Evolutionary conservation across 1,140 invertebrate species (phyloP).

Genomic region (Macrobrachium rosenbergii): DNA sequence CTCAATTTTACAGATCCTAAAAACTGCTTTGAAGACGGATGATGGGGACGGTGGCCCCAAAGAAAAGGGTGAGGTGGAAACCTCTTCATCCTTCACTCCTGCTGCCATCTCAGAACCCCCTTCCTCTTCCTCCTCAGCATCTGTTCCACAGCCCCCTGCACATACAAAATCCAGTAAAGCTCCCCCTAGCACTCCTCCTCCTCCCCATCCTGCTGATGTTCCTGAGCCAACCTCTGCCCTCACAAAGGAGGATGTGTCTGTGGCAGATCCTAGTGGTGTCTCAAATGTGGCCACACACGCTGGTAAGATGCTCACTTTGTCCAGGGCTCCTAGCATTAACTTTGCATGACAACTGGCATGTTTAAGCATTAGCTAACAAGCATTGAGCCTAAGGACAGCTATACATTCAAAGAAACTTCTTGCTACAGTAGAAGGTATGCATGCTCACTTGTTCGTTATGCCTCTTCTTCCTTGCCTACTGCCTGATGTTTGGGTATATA

Average conservation of each 20-base stretch:
- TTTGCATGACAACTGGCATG: slow-evolving; percentile 21
- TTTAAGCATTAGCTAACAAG: neutral
- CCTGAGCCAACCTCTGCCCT: slow-evolving; percentile 29
- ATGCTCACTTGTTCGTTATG: no score
- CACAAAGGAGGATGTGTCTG: slow-evolving; percentile 15
- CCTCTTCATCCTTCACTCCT: slow-evolving; percentile 18
- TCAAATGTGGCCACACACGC: slow-evolving; percentile 32
- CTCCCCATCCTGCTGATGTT: slow-evolving; percentile 33
- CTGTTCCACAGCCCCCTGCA: neutral
- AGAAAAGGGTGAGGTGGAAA: slow-evolving; percentile 55
- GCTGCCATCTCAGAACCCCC: slow-evolving; percentile 26
- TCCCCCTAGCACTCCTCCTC: slow-evolving; percentile 1
- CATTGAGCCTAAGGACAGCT: no score
- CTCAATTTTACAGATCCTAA: slow-evolving; percentile 33
- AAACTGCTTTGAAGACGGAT: slow-evolving; percentile 52
- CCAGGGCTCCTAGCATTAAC: slow-evolving; percentile 28
- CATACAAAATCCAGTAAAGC: neutral
- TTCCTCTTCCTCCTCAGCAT: slow-evolving; percentile 20
- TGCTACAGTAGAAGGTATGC: no score
- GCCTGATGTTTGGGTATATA: no score
- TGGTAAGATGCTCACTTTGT: slow-evolving; percentile 44
- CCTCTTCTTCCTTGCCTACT: no score
- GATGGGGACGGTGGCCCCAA: slow-evolving; percentile 58
- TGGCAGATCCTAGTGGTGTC: slow-evolving; percentile 34
- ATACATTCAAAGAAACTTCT: no score